Conservation (phyloP, 2,797 vertebrate species). For the Falco columbarius region DNA sequence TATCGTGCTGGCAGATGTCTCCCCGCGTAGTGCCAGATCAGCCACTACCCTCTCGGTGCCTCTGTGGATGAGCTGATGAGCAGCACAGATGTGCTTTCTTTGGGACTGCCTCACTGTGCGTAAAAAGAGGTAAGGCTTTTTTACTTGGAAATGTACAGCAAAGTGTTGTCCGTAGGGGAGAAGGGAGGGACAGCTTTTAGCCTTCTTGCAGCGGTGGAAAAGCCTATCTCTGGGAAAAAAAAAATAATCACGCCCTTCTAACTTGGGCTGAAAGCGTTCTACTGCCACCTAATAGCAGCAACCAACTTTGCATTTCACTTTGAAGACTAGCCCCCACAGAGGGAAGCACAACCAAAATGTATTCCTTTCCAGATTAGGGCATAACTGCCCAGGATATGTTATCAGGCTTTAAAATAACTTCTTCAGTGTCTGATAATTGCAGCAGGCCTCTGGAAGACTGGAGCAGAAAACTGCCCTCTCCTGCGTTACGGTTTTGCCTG, state of each 20-base stretch:
- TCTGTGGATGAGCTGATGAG: conserved; percentile 82
- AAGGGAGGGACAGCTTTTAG: neutral
- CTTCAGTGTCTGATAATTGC: neutral
- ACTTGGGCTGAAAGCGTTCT: conserved; percentile 46
- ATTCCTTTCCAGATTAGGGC: neutral
- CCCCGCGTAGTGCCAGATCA: neutral
- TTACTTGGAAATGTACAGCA: neutral
- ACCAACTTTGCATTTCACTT: conserved; percentile 41
- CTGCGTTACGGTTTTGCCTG: neutral
- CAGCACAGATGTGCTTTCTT: conserved; percentile 85
- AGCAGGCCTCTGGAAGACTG: neutral
- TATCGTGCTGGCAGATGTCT: neutral
- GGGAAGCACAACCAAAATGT: neutral
- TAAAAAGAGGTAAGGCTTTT: conserved; percentile 36
- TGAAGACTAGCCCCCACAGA: neutral
- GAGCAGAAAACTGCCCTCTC: neutral
- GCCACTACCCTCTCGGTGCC: conserved; percentile 35
- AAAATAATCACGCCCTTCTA: neutral
- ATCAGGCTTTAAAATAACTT: neutral
- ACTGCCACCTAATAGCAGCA: conserved; percentile 66
- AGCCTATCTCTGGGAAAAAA: neutral
- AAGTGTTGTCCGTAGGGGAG: neutral
- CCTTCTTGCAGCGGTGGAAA: conserved; percentile 4
- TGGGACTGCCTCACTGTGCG: conserved; percentile 86
- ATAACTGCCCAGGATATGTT: neutral